Evolutionary conservation across 1,140 invertebrate genomes (phyloP).

Genomic region (Drosophila nikananu): DNA sequence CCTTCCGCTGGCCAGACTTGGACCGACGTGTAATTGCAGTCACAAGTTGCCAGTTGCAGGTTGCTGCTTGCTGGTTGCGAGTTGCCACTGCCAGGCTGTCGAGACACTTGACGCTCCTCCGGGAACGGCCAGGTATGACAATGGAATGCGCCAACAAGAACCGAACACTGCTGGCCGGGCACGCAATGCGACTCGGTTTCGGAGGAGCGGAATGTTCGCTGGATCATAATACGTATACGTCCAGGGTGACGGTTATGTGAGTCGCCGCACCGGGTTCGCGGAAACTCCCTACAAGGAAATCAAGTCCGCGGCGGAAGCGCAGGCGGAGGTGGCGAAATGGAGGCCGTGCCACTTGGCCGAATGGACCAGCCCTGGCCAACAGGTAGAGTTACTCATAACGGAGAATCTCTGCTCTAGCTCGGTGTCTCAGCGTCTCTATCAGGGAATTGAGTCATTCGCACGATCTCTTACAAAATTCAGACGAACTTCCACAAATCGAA

Average conservation of each 20-base stretch:
- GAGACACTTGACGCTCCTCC: constrained; percentile 69
- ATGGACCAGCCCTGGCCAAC: constrained; percentile 40
- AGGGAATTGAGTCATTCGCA: constrained; percentile 42
- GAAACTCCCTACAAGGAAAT: constrained; percentile 41
- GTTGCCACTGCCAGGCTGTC: constrained; percentile 19
- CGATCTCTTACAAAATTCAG: constrained; percentile 17
- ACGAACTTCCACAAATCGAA: constrained; percentile 25
- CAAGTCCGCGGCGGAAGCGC: constrained; percentile 4
- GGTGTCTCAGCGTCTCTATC: constrained; percentile 1
- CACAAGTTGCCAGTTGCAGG: constrained; percentile 36
- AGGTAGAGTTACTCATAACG: constrained; percentile 45
- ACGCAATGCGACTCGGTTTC: constrained; percentile 47
- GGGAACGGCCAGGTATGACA: constrained; percentile 62
- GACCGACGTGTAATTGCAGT: constrained; percentile 47
- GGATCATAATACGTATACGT: constrained; percentile 63
- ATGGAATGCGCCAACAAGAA: constrained; percentile 77
- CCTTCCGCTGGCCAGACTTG: constrained; percentile 40
- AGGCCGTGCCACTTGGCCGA: constrained; percentile 60
- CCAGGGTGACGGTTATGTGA: constrained; percentile 48
- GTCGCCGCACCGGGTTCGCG: constrained; percentile 14
- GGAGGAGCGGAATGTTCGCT: constrained; percentile 44
- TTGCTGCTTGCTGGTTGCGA: constrained; percentile 19
- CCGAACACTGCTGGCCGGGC: constrained; percentile 59
- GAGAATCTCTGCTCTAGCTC: constrained; percentile 23
- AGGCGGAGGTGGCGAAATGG: constrained; percentile 6